Evolutionary conservation across 1,140 invertebrate genomes (phyloP), one percentile per base, ranked within the genome.

Genomic region (Drosophila truncata): DNA sequence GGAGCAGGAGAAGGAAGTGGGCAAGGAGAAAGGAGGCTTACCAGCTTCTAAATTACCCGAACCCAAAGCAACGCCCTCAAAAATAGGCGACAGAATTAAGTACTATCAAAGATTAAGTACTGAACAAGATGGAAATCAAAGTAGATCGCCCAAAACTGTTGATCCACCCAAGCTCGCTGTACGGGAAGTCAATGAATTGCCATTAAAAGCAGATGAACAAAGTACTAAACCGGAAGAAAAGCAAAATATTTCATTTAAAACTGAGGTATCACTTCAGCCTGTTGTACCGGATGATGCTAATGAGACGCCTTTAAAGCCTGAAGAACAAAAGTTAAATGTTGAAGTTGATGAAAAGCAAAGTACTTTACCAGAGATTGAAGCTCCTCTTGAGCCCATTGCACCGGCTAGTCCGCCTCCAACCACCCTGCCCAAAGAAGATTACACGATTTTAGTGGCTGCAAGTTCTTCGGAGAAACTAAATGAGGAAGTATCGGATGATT

Each of bases 81-180:
- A 33, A 16, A 18, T 62, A 65, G 29, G 41, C 14, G 37, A 65
- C 23, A 13, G 39, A 65, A 65, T 31, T 44, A 31, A 37, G 52
- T 23, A 60, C 11, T 29, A 60, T 50, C 27, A 60, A 31, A 29
- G n/a, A 29, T 29, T 60, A 31, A 60, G 42, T n/a, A 31, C 58
- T n/a, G 58, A 60, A 60, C 58, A 50, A 49, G 29, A 61, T 64
- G 62, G n/a, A 6, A 61, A 23, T 7, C 47, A n/a, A 18, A 55
- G 20, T 39, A 55, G 3, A 37, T 37, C 9, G 14, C 14, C 20
- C 20, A 37, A 20, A 37, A 23, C 33, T n/a, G 52, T 37, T 14
- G 20, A 25, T 16, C 10, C 14, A 25, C 20, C 52, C 20, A 37
- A 25, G 33, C 20, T 33, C 14, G 14, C 20, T 25, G 2, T 20